phyloP scores from a whole-genome alignment of 2,797 vertebrate genomes.

The Sylvilagus floridanus region DNA sequence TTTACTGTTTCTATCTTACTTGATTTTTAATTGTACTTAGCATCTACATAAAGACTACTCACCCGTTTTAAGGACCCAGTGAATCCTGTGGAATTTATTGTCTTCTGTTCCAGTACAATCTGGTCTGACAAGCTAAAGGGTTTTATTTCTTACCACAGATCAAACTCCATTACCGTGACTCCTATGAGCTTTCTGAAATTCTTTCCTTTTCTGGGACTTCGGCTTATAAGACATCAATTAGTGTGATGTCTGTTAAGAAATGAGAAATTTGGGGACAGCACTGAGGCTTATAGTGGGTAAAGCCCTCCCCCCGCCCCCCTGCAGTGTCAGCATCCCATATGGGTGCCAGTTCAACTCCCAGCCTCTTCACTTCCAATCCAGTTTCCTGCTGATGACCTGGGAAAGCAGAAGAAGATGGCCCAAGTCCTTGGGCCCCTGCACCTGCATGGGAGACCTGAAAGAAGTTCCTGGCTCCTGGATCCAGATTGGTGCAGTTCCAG shows the following conservation, averaged over 20 bases:
- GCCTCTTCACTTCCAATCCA: no score
- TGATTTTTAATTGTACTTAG: neutral
- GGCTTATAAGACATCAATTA: neutral
- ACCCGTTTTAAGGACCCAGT: slow-evolving; percentile 27
- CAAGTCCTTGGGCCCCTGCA: no score
- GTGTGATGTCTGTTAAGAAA: neutral
- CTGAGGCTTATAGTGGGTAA: no score
- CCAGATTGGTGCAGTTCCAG: no score
- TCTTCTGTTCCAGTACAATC: slow-evolving; percentile 22
- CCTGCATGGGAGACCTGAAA: no score
- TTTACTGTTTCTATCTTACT: slow-evolving; percentile 1
- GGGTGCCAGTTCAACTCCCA: no score
- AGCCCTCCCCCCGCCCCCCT: no score
- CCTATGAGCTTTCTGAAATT: neutral
- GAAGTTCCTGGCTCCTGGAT: no score
- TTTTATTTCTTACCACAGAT: slow-evolving; percentile 36
- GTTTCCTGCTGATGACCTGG: no score
- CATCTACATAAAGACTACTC: neutral
- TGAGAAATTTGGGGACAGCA: neutral
- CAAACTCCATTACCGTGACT: slow-evolving; percentile 42
- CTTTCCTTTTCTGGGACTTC: slow-evolving; percentile 16
- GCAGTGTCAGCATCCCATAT: no score
- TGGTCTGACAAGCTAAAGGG: slow-evolving; percentile 36
- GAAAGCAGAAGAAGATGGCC: no score
- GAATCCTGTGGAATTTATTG: slow-evolving; percentile 61